Percentiles rank a stretch among this genome's conserved stretches.
These are phyloP conservation scores for Anthoscopus minutus DNA, from an alignment of 2,113 vertebrate species.

Conservation along the genomic window DNA sequence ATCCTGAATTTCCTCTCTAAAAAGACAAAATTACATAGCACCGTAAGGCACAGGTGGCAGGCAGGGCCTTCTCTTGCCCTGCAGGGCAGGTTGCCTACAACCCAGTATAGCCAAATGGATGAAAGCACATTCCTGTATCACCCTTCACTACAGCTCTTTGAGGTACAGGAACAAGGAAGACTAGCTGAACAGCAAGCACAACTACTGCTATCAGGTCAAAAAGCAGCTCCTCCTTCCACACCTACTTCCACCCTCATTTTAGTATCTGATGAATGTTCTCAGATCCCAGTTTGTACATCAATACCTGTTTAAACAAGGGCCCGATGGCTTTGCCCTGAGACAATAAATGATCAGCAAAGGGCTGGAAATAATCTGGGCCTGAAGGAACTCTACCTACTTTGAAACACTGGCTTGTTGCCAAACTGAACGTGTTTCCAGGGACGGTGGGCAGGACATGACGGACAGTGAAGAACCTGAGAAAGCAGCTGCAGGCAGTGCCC, in stretches of 20 bases:
- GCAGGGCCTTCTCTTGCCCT: not conserved
- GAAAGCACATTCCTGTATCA: accelerated
- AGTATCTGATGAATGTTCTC: not conserved
- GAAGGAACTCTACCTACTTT: not conserved
- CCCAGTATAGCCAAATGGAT: not conserved
- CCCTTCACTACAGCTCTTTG: not conserved
- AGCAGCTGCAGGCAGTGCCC: not conserved
- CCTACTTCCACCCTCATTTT: not conserved
- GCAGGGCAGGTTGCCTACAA: not conserved
- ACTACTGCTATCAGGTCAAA: not conserved
- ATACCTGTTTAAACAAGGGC: not conserved
- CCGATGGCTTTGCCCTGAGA: not conserved
- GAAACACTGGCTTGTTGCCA: not conserved
- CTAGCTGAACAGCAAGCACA: not conserved
- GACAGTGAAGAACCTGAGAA: not conserved
- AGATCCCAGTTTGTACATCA: not conserved
- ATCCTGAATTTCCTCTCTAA: conserved; percentile 62
- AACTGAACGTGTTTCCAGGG: not conserved
- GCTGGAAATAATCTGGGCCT: not conserved
- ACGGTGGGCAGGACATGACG: not conserved
- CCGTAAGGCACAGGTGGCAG: not conserved
- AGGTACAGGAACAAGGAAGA: not conserved
- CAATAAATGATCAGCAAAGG: not conserved
- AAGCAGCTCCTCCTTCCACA: not conserved
- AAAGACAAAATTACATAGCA: not conserved